Percentiles rank a stretch among this genome's conserved stretches.
These are phyloP conservation scores for Drosophila takahashii DNA, from an alignment of 1,140 invertebrate species.

Conservation along the genomic window DNA sequence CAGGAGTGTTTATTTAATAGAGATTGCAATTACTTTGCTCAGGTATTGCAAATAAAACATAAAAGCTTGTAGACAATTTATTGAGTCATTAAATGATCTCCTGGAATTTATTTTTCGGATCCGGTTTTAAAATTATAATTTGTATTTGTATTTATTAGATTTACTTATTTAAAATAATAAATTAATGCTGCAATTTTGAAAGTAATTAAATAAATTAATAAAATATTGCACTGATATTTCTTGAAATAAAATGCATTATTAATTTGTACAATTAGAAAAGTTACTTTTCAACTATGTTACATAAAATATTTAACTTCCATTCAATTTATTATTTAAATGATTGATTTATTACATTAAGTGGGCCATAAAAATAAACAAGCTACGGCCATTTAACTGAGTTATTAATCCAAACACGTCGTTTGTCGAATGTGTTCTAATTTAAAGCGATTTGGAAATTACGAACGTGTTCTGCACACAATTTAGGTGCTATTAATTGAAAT, in stretches of 20 bases:
- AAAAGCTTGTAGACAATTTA: neutral
- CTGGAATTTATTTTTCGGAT: too few species aligned
- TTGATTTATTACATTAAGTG: constrained; percentile 11
- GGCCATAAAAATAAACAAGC: constrained; percentile 10
- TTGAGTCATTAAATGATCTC: constrained; percentile 34
- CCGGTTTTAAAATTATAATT: too few species aligned
- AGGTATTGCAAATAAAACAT: constrained; percentile 12
- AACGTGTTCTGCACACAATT: constrained; percentile 16
- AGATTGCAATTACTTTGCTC: constrained; percentile 18
- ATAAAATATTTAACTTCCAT: neutral
- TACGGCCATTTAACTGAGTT: constrained; percentile 2
- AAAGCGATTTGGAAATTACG: constrained; percentile 4
- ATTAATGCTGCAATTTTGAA: neutral
- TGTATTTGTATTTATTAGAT: neutral
- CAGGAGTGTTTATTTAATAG: constrained; percentile 11
- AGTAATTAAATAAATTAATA: too few species aligned
- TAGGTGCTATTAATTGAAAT: constrained; percentile 11
- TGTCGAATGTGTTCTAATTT: constrained; percentile 29
- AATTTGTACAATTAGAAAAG: too few species aligned
- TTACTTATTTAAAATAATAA: neutral
- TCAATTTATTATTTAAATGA: neutral
- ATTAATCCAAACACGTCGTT: constrained; percentile 30
- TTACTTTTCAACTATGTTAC: neutral
- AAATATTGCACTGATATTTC: too few species aligned
- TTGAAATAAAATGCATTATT: too few species aligned